Evolutionary conservation across 2,888 invertebrate species (phyloP).

Genomic region (Dexiosoma caninum): DNA sequence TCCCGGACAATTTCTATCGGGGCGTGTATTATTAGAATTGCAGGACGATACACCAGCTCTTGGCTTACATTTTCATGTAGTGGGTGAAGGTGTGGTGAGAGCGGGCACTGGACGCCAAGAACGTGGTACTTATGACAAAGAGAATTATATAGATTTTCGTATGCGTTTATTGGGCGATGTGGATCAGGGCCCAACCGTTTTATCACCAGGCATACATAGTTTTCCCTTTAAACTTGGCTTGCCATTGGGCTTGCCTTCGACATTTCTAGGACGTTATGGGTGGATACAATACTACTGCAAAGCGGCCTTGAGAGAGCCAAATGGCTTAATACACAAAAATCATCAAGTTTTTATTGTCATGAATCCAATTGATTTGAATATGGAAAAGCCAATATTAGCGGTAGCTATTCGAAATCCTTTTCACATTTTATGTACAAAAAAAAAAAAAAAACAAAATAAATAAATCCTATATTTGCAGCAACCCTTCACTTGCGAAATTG

Average conservation of each 20-base stretch:
- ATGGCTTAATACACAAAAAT: slow-evolving; percentile 93
- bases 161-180: slow-evolving; percentile 93
- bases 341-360: slow-evolving; percentile 98
- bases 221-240: slow-evolving; percentile 95
- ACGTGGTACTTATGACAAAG: slow-evolving; percentile 88
- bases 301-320: slow-evolving; percentile 90
- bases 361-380: slow-evolving; percentile 95
- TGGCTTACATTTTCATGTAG: slow-evolving; percentile 94
- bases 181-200: slow-evolving; percentile 89
- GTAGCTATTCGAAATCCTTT: slow-evolving; percentile 80
- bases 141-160: slow-evolving; percentile 96
- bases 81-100: slow-evolving; percentile 95
- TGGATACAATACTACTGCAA: slow-evolving; percentile 98
- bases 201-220: slow-evolving; percentile 95
- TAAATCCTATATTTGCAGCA: slow-evolving; percentile 79
- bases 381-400: slow-evolving; percentile 91
- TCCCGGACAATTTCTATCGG: slow-evolving; percentile 94
- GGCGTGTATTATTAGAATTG: slow-evolving; percentile 92
- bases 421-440: too few species aligned
- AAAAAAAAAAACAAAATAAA: too few species aligned
- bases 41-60: slow-evolving; percentile 95
- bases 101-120: slow-evolving; percentile 90
- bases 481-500: slow-evolving; percentile 93
- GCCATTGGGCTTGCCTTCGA: slow-evolving; percentile 93
- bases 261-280: slow-evolving; percentile 94